Base-by-base conservation (phyloP, 2,888 invertebrate species). In the Hydriomena furcata region DNA sequence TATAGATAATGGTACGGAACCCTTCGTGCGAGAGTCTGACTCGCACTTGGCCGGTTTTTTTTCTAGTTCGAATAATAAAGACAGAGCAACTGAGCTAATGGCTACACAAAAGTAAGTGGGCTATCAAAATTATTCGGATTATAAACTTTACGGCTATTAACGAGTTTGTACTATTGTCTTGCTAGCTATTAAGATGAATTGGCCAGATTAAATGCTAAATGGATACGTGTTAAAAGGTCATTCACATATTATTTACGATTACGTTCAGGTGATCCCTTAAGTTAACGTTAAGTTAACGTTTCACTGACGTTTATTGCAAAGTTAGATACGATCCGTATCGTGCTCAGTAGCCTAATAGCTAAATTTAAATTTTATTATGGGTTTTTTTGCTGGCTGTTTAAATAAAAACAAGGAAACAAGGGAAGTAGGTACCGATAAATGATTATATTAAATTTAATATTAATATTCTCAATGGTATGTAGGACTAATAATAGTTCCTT, bases 111-210 rank as follows among this genome's bases (percentile, higher is more conserved):
- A 34, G 17, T 34, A n/a, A 40, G 41, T 11, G 5, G 24, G 8
- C 43, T 38, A 46, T 52, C 32, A 43, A 45, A 52, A 66, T 72
- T 63, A 67, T 61, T 57, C 49, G 28, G 48, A 36, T 48, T 49
- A 49, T 49, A 45, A 53, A 53, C 13, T 58, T 55, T 51, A 57
- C 55, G 53, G 47, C 34, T 34, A 25, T 53, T 51, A 44, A 48
- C 11, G 41, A 54, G 36, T 44, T 57, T 31, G 32, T 45, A 43
- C 60, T 47, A 62, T 60, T 63, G 62, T 65, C 61, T 65, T 50
- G 41, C 52, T 55, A 50, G 48, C 60, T 61, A 61, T 61, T 59
- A 58, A 64, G 67, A 67, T 67, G 63, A 54, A 60, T 52, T 58
- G 43, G 34, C 38, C n/a, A 57, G 67, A 67, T 67, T 60, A 63